These are phyloP conservation scores for Eremophila alpestris DNA, from an alignment of 2,797 vertebrate genomes.

Conservation along the genomic window DNA sequence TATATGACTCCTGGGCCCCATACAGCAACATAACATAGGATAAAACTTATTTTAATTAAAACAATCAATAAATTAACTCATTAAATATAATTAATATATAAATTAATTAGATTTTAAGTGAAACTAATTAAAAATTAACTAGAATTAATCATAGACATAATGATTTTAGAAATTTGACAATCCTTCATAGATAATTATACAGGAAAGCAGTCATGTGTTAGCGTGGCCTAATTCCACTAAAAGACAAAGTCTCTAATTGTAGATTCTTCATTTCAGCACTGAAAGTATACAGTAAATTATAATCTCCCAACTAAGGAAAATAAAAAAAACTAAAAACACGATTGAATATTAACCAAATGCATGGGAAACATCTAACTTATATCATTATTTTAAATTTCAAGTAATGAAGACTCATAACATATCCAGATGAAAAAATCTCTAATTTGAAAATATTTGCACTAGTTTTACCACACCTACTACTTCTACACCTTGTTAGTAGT, in stretches of 20 bases:
- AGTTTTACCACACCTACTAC: background rate
- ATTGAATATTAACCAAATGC: background rate
- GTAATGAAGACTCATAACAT: background rate
- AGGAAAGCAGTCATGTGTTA: background rate
- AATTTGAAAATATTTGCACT: background rate
- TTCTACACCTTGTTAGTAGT: background rate
- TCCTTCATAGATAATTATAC: background rate
- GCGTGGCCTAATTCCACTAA: background rate
- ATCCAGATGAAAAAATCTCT: fast-evolving
- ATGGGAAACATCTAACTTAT: background rate
- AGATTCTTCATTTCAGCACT: background rate
- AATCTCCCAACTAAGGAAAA: background rate
- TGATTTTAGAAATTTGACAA: background rate
- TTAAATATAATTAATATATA: background rate
- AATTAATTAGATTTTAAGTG: background rate
- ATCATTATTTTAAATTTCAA: background rate
- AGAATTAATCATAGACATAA: conserved; percentile 24
- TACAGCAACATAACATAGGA: background rate
- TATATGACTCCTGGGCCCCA: background rate
- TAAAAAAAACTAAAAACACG: background rate
- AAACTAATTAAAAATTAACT: background rate
- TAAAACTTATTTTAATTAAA: background rate
- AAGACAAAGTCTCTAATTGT: background rate
- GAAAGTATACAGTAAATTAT: background rate
- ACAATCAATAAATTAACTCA: background rate